Conservation (phyloP, 2,888 invertebrate species). For the Cheilosia impressa region DNA sequence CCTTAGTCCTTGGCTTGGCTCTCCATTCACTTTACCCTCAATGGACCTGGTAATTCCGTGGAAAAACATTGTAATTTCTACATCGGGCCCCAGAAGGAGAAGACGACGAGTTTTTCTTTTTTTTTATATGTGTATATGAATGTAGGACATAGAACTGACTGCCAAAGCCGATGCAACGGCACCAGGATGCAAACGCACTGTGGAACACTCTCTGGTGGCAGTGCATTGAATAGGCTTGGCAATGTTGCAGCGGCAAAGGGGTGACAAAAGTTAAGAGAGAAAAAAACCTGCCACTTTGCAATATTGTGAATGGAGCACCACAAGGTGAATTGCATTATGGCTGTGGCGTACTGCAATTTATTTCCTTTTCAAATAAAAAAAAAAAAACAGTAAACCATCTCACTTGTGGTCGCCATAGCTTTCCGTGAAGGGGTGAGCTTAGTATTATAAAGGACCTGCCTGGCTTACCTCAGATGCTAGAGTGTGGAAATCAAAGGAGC, state of each 20-base stretch:
- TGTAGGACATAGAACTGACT: constrained; percentile 17
- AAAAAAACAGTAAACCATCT: constrained; percentile 39
- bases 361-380: constrained; percentile 63
- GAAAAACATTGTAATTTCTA: constrained; percentile 69
- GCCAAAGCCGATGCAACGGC: constrained; percentile 11
- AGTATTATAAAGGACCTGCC: constrained; percentile 49
- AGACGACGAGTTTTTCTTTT: background rate
- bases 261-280: constrained; percentile 50
- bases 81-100: constrained; percentile 27
- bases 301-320: constrained; percentile 58
- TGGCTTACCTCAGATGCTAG: constrained; percentile 44
- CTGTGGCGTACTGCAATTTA: constrained; percentile 68
- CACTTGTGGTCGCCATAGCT: constrained; percentile 44
- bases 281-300: constrained; percentile 60
- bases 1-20: constrained; percentile 53
- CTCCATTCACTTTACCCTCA: constrained; percentile 71
- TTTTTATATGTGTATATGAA: background rate
- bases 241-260: constrained; percentile 9
- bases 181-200: constrained; percentile 40
- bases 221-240: constrained; percentile 3
- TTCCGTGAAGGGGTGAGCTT: constrained; percentile 3
- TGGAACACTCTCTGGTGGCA: constrained; percentile 12
- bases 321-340: constrained; percentile 74
- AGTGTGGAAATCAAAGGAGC: constrained; percentile 55
- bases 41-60: constrained; percentile 68